Base-by-base conservation (phyloP, 2,113 vertebrate genomes). In the Peromyscus polionotus region DNA sequence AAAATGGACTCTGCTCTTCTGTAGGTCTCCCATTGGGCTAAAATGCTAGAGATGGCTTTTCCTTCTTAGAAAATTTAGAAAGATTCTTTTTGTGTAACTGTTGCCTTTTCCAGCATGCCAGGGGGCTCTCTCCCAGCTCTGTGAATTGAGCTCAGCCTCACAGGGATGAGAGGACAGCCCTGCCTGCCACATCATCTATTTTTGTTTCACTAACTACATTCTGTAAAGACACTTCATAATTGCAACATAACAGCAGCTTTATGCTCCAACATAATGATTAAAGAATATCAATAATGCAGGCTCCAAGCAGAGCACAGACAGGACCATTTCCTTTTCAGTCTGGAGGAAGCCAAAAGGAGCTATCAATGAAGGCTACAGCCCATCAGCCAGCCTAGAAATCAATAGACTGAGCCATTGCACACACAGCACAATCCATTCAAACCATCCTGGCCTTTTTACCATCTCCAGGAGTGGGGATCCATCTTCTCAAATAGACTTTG, bases 371-470 rank as follows among this genome's bases (percentile, higher is more conserved):
- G 93, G 88, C 98, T 95, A 96, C 59, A 97, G 97, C 88, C 97
- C 96, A 98, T 97, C 96, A 96, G 98, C 94, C 96, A 96, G 98
- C 93, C 96, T 91, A 83, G 98, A 98, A 98, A 98, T 97, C 98
- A 96, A 98, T 98, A 97, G 97, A 94, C 81, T 88, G 97, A 97
- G 75, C 93, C 97, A 93, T 63, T 94, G 85, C 80, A 24, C 73
- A 42, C 51, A 51, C 70, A 97, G 95, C 86, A 61, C 39, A 87
- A 19, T 91, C 95, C 96, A 97, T 96, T 97, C 95, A 97, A 90
- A 95, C 96, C 85, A 91, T 95, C 96, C 95, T 95, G 86, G 68
- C 94, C 97, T 94, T 97, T 95, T 92, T 88, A 94, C 96, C 98
- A 86, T 95, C 80, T 85, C 59, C 63, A 97, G 98, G 97, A 98